These are phyloP conservation scores for Brassicogethes aeneus DNA, from an alignment of 2,888 invertebrate genomes.

Conservation along the genomic window DNA sequence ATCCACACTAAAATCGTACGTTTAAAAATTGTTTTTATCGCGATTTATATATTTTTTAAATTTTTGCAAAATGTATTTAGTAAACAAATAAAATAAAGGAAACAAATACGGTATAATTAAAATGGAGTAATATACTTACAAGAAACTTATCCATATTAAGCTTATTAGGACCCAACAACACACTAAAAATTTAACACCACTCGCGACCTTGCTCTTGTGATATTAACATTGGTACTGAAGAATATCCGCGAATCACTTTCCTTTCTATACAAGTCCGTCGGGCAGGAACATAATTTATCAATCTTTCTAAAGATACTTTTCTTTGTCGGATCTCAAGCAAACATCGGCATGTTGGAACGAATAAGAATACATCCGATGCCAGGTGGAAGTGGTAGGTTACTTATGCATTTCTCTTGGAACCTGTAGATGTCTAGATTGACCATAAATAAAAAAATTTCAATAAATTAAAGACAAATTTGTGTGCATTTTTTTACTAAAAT, in stretches of 20 bases:
- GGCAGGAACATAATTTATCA: constrained; percentile 13
- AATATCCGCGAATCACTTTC: constrained; percentile 31
- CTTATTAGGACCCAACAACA: not conserved
- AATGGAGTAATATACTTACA: constrained; percentile 12
- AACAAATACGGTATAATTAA: too few species aligned
- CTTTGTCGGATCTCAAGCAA: constrained; percentile 13
- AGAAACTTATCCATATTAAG: not conserved
- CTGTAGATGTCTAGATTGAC: too few species aligned
- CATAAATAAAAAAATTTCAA: too few species aligned
- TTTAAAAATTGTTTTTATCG: too few species aligned
- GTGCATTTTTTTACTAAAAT: too few species aligned
- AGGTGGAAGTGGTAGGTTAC: not conserved
- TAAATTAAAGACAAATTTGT: too few species aligned
- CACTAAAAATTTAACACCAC: not conserved
- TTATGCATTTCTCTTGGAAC: too few species aligned
- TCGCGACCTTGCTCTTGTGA: constrained; percentile 27
- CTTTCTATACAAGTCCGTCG: constrained; percentile 30
- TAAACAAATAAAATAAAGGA: too few species aligned
- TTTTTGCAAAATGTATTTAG: too few species aligned
- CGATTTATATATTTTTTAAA: too few species aligned
- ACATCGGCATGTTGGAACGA: constrained; percentile 10
- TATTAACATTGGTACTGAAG: constrained; percentile 36
- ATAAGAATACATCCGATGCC: not conserved
- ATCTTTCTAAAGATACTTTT: constrained; percentile 15
- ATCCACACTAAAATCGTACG: too few species aligned